Evolutionary conservation across 1,140 invertebrate species (phyloP).

Genomic region (Drosophila sturtevanti): DNA sequence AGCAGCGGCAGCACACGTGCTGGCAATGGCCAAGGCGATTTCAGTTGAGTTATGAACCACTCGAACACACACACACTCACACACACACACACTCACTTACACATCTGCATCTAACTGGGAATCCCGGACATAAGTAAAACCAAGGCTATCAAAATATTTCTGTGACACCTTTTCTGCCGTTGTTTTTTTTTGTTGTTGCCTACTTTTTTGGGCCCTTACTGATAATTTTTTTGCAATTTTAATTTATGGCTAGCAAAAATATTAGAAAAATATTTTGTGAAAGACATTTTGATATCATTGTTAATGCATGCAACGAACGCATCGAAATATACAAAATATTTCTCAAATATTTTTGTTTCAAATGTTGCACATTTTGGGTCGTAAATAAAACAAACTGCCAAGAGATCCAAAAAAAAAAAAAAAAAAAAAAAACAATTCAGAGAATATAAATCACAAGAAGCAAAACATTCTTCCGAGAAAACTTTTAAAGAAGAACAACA

Average conservation of each 20-base stretch:
- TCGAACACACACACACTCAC: conserved; percentile 35
- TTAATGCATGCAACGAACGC: neutral
- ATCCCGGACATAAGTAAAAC: conserved; percentile 55
- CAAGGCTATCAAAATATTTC: conserved; percentile 57
- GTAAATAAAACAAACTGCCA: no score
- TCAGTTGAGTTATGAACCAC: conserved; percentile 56
- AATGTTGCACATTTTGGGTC: no score
- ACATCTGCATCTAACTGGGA: conserved; percentile 27
- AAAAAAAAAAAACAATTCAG: no score
- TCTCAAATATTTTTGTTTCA: neutral
- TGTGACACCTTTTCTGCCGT: conserved; percentile 36
- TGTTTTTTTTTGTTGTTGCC: neutral
- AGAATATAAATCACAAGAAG: no score
- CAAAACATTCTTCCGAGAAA: no score
- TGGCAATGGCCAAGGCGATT: conserved; percentile 52
- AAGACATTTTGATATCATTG: neutral
- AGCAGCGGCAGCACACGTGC: conserved; percentile 51
- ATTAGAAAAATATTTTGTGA: neutral
- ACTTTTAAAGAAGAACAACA: no score
- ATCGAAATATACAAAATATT: neutral
- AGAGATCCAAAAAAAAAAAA: no score
- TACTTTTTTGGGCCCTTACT: neutral
- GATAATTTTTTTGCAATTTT: neutral
- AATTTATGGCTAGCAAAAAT: conserved; percentile 1
- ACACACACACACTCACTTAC: conserved; percentile 24